Evolutionary conservation across 2,888 invertebrate species (phyloP).

Genomic region (Abrostola triplasia): DNA sequence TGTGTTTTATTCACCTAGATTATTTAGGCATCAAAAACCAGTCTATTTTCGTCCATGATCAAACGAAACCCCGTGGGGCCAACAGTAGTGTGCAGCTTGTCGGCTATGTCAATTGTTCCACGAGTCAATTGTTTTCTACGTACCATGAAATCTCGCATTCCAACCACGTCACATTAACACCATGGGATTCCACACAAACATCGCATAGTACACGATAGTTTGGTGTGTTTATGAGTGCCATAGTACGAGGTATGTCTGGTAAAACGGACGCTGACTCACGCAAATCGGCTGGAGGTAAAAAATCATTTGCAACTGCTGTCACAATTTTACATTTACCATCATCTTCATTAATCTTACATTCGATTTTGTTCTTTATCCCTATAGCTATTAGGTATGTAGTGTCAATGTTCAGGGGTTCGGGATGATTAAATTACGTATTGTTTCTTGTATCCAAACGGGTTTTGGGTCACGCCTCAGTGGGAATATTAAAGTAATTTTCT

Average conservation of each 20-base stretch:
- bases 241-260: constrained; percentile 61
- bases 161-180: constrained; percentile 2
- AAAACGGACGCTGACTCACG: constrained; percentile 80
- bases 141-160: constrained; percentile 43
- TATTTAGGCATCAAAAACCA: constrained; percentile 30
- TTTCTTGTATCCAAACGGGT: constrained; percentile 47
- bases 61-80: constrained; percentile 44
- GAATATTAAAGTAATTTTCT: constrained; percentile 74
- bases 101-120: constrained; percentile 43
- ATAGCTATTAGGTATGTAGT: constrained; percentile 42
- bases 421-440: constrained; percentile 38
- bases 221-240: constrained; percentile 15
- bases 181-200: constrained; percentile 9
- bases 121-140: constrained; percentile 46
- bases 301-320: constrained; percentile 52
- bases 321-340: constrained; percentile 51
- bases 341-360: constrained; percentile 45
- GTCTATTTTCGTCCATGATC: constrained; percentile 48
- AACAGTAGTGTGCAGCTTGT: constrained; percentile 42
- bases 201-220: constrained; percentile 25
- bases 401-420: constrained; percentile 25
- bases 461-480: constrained; percentile 64
- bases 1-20: constrained; percentile 28
- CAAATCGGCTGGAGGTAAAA: constrained; percentile 60
- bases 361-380: constrained; percentile 56